Percentiles rank a stretch among this genome's conserved stretches.
Evolutionary conservation across 1,140 invertebrate genomes (phyloP).

Genomic region (Drosophila fuyamai): DNA sequence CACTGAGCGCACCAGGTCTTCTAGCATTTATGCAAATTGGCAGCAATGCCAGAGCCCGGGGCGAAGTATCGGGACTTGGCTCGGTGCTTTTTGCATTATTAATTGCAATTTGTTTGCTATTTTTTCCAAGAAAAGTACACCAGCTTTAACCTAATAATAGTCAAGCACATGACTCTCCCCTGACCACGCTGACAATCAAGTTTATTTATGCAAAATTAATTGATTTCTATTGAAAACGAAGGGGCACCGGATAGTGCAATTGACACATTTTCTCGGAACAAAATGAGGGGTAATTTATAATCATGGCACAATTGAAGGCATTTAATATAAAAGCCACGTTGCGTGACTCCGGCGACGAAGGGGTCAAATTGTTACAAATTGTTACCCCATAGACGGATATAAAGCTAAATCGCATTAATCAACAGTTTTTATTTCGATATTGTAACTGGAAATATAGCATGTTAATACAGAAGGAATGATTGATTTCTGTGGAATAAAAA

Average conservation of each 20-base stretch:
- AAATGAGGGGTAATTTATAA: slow-evolving; percentile 63
- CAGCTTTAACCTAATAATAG: slow-evolving; percentile 58
- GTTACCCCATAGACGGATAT: slow-evolving; percentile 1
- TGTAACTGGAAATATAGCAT: background rate
- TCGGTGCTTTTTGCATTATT: slow-evolving; percentile 64
- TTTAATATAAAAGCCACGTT: slow-evolving; percentile 22
- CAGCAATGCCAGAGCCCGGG: slow-evolving; percentile 25
- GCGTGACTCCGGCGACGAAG: slow-evolving; percentile 46
- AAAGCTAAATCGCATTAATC: background rate
- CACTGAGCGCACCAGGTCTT: slow-evolving; percentile 32
- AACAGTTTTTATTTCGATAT: slow-evolving; percentile 7
- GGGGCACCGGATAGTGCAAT: slow-evolving; percentile 42
- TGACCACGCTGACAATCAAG: slow-evolving; percentile 26
- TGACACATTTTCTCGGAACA: slow-evolving; percentile 56
- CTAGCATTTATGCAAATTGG: slow-evolving; percentile 77
- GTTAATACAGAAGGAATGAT: slow-evolving; percentile 59
- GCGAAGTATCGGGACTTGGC: slow-evolving; percentile 27
- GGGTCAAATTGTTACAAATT: slow-evolving; percentile 60
- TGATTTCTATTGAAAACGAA: slow-evolving; percentile 71
- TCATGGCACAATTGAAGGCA: slow-evolving; percentile 29
- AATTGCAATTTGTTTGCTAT: slow-evolving; percentile 76
- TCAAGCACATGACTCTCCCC: slow-evolving; percentile 19
- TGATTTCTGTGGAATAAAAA: slow-evolving; percentile 42
- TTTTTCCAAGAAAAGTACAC: slow-evolving; percentile 60
- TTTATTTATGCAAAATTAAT: slow-evolving; percentile 79